Evolutionary conservation across 2,113 vertebrate genomes (phyloP).

Genomic region (Ornithorhynchus anatinus): DNA sequence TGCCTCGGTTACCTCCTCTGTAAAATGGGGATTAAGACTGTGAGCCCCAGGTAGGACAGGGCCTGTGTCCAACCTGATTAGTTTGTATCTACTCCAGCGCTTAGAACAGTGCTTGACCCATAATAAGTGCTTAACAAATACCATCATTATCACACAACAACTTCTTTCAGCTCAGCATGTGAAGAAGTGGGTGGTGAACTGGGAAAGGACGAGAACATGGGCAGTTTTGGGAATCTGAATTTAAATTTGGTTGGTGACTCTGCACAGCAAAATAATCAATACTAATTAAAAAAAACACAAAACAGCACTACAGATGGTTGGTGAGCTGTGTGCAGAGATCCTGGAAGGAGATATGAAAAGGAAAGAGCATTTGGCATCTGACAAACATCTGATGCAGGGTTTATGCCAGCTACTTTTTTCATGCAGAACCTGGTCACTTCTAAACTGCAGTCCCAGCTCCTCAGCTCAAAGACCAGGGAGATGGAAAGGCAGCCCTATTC

Average conservation of each 20-base stretch:
- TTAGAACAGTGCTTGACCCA: no score
- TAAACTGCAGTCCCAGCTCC: not conserved
- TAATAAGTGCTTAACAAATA: no score
- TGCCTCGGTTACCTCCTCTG: no score
- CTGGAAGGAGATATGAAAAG: slow-evolving; percentile 13
- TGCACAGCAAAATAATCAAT: slow-evolving; percentile 2
- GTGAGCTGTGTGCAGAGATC: slow-evolving; percentile 1
- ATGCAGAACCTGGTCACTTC: not conserved
- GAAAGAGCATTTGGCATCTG: slow-evolving; percentile 13
- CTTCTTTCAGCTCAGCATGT: no score
- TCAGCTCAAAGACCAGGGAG: not conserved
- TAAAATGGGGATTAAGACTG: no score
- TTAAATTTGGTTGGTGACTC: not conserved
- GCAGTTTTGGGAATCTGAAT: not conserved
- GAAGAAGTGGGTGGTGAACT: no score
- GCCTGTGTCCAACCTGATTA: no score
- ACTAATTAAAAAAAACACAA: not conserved
- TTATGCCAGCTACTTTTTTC: slow-evolving; percentile 20
- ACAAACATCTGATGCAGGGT: not conserved
- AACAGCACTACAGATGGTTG: slow-evolving; percentile 39
- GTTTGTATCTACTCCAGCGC: no score
- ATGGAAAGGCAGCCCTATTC: not conserved
- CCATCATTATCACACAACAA: no score
- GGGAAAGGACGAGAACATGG: no score
- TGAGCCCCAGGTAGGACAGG: no score